Evolutionary conservation across 2,113 vertebrate species (phyloP), one percentile per base, ranked within the genome.

Genomic region (Bambusicola thoracicus): DNA sequence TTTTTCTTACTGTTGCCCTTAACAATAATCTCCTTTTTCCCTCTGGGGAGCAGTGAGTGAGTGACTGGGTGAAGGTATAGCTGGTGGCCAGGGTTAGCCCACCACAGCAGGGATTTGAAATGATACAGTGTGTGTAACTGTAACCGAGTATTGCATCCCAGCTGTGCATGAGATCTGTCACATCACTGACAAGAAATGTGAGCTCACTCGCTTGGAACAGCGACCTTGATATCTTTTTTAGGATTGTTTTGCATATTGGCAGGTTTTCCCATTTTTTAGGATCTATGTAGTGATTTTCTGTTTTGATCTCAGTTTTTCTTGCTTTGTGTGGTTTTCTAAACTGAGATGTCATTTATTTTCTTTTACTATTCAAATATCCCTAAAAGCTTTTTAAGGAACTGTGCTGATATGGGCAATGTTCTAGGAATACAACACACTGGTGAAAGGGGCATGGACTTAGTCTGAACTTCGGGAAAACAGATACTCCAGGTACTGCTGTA

Each of bases 71-170:
- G 38, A 15, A 38, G 63, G 4, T 20, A 62, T 53, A 70, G 22
- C 44, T 90, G 24, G 40, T 74, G 65, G 17, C 41, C 69, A 49
- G 30, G 14, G 13, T 79, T 80, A 66, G 38, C 17, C 5, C 68
- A 62, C 25, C 3, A 3, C 0, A 0, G 16, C 11, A 22, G 56
- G 53, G 78, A 68, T 76, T 89, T 89, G 44, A 44, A 79, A 61
- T 79, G 0, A 40, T 63, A 7, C 6, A 10, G 9, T 12, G 22
- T 44, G 16, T 69, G 44, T 53, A 62, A 30, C 29, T 27, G 20
- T 69, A 49, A 66, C 22, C 34, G 46, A 70, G 25, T 53, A 13
- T 44, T 68, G 48, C 44, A 2, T 61, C 92, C n/a, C 14, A n/a
- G 36, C 78, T 72, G 73, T 68, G 53, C 48, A 41, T 83, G 70